Percentiles rank a stretch among this genome's conserved stretches.
These are phyloP conservation scores for Drosophila yooni DNA, from an alignment of 2,888 invertebrate species.

Conservation along the genomic window DNA sequence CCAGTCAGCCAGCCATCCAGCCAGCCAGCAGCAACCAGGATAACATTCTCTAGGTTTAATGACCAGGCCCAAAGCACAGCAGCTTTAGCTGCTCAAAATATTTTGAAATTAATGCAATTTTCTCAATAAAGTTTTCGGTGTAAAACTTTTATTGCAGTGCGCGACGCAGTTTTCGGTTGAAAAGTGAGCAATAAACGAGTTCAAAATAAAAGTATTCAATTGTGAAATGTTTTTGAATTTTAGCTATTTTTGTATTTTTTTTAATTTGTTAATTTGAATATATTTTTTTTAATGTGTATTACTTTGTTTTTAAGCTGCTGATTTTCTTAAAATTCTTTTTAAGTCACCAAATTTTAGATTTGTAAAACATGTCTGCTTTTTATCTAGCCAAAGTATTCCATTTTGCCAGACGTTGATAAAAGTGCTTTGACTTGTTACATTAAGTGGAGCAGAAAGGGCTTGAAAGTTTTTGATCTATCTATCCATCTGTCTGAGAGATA, in stretches of 20 bases:
- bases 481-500: not conserved
- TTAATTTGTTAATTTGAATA: not conserved
- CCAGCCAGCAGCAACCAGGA: not conserved
- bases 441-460: not conserved
- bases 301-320: not conserved
- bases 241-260: not conserved
- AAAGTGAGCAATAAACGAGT: not conserved
- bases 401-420: not conserved
- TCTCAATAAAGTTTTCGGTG: slow-evolving; percentile 32
- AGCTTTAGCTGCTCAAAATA: slow-evolving; percentile 13
- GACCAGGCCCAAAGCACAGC: slow-evolving; percentile 13
- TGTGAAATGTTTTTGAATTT: not conserved
- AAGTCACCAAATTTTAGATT: not conserved
- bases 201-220: not conserved
- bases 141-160: slow-evolving; percentile 21
- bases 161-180: not conserved
- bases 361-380: not conserved
- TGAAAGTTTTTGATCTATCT: not conserved
- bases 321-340: not conserved
- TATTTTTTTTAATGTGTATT: not conserved
- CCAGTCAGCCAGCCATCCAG: not conserved
- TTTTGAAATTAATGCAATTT: slow-evolving; percentile 40
- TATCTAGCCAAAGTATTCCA: not conserved
- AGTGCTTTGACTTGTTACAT: not conserved
- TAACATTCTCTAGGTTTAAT: slow-evolving; percentile 46